Evolutionary conservation across 1,140 invertebrate species (phyloP), one percentile per base, ranked within the genome.

Genomic region (Octopus sinensis): DNA sequence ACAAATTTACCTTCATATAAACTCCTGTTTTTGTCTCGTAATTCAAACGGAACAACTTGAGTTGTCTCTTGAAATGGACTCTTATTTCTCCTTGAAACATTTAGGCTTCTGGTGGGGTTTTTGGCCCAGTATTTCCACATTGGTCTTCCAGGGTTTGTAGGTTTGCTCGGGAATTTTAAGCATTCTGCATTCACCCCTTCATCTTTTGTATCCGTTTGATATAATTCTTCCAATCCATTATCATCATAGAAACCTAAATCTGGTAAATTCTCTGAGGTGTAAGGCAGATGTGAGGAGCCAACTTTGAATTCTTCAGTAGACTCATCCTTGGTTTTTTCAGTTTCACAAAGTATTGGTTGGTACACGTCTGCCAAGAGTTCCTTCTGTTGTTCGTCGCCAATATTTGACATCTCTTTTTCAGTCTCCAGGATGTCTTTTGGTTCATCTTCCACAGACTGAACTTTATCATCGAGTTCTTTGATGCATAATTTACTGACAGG

Each of bases 101-200:
- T 23, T 17, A 82, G 80, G 23, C 80, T 53, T 12, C 86, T 85
- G 78, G 80, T 83, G 5, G 85, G 82, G 68, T 89, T 85, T 79
- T 79, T 86, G 52, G 83, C 73, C 87, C 87, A 89, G 79, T 90
- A 88, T 56, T 87, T 86, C 89, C 88, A 89, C 30, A 83, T 80
- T n/a, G 87, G 86, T 23, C 86, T 84, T 78, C 83, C 53, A 80
- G 80, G 7, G 84, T 78, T 0, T 30, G 17, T 4, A 23, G 12
- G 4, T 54, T 80, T 75, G 79, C 80, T 53, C 71, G 80, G 13
- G 80, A 82, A 3, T 62, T 78, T 54, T 81, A 85, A 85, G 75
- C 85, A 86, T 76, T 89, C 86, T 30, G 84, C 86, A 78, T 86
- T 87, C 9, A 85, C 84, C 5, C 81, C 85, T 51, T 53, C 52